Conservation (phyloP, 2,888 invertebrate species). For the Drosophila greeni region DNA sequence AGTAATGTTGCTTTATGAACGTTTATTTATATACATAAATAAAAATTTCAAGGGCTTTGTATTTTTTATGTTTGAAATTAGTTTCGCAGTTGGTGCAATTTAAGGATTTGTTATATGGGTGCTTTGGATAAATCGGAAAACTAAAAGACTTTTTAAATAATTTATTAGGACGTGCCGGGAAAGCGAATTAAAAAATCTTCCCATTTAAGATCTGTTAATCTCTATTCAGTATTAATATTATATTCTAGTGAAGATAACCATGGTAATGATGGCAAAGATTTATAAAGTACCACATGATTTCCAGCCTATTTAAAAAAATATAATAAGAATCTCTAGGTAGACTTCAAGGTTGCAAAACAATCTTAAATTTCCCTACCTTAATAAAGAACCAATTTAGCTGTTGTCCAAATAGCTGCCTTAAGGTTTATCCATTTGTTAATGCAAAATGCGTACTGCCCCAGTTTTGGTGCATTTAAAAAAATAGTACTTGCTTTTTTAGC, state of each 20-base stretch:
- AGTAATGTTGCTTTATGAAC: not conserved
- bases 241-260: not conserved
- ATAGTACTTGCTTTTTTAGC: conserved; percentile 26
- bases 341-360: not conserved
- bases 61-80: not conserved
- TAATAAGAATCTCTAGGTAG: no score
- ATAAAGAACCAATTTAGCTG: not conserved
- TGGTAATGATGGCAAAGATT: no score
- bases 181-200: not conserved
- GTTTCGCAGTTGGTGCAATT: not conserved
- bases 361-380: not conserved
- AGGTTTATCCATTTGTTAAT: not conserved
- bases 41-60: no score
- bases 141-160: not conserved
- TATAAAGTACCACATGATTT: no score
- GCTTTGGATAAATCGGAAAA: not conserved
- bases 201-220: not conserved
- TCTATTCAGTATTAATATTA: not conserved
- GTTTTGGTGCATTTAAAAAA: conserved; percentile 13
- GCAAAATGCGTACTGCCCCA: conserved; percentile 2
- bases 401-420: not conserved
- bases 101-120: not conserved
- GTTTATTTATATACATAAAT: not conserved
- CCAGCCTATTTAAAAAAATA: no score
- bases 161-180: not conserved